Evolutionary conservation across 2,113 vertebrate genomes (phyloP).

Genomic region (Oxygymnocypris stewartii): DNA sequence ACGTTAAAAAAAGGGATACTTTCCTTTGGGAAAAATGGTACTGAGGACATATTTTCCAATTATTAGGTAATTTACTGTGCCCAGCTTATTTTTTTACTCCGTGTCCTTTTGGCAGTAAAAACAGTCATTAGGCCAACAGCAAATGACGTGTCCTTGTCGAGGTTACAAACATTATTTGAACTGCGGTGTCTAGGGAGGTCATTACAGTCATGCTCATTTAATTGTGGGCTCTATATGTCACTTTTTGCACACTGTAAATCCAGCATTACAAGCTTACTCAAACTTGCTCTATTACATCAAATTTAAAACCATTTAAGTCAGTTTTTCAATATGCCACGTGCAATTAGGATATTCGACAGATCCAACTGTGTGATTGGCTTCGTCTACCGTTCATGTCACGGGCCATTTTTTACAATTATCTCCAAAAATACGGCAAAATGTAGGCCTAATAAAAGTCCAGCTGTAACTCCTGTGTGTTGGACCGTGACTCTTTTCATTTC

Average conservation of each 20-base stretch:
- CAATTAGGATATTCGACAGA: not conserved
- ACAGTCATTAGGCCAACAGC: conserved; percentile 40
- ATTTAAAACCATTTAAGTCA: conserved; percentile 15
- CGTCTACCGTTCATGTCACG: not conserved
- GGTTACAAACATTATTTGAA: conserved; percentile 56
- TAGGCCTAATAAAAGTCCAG: not conserved
- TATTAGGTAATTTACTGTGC: conserved; percentile 43
- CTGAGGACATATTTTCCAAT: conserved; percentile 49
- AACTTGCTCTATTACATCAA: conserved; percentile 1
- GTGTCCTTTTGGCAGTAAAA: conserved; percentile 46
- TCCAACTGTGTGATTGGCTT: conserved; percentile 30
- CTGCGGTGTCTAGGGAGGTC: conserved; percentile 49
- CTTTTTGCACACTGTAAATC: conserved; percentile 46
- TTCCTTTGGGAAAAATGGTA: conserved; percentile 10
- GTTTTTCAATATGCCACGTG: conserved; percentile 8
- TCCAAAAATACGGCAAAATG: not conserved
- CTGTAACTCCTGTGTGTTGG: conserved; percentile 12
- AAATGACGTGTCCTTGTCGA: conserved; percentile 44
- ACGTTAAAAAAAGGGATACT: not conserved
- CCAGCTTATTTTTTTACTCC: conserved; percentile 34
- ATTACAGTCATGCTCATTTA: conserved; percentile 58
- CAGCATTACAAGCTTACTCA: conserved; percentile 20
- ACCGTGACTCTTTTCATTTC: not conserved
- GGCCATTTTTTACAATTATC: not conserved
- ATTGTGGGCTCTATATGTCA: conserved; percentile 41